Conservation (phyloP, 2,113 vertebrate species). For the Coregonus clupeaformis region DNA sequence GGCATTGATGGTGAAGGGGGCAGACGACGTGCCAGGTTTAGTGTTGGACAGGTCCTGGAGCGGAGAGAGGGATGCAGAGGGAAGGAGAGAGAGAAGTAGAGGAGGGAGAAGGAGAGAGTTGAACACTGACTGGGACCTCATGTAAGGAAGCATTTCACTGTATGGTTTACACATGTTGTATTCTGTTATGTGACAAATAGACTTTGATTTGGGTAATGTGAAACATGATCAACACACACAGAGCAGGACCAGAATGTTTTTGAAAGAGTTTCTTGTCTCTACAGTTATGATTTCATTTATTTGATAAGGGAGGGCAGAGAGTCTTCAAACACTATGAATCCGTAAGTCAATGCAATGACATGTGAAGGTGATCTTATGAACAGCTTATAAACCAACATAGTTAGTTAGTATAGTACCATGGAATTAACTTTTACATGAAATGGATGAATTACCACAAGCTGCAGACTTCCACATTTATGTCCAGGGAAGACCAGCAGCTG, state of each 20-base stretch:
- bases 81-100: conserved; percentile 60
- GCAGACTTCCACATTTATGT: conserved; percentile 90
- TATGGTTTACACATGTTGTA: conserved; percentile 49
- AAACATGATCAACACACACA: neutral
- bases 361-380: too few species aligned
- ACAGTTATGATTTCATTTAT: too few species aligned
- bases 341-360: too few species aligned
- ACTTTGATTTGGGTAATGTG: neutral
- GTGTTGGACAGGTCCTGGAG: conserved; percentile 87
- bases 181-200: too few species aligned
- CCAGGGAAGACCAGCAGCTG: conserved; percentile 89
- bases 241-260: neutral
- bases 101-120: conserved; percentile 51
- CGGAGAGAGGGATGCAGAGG: neutral
- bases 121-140: neutral
- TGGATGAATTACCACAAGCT: conserved; percentile 79
- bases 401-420: conserved; percentile 41
- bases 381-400: too few species aligned
- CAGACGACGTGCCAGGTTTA: conserved; percentile 86
- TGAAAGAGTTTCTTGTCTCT: too few species aligned
- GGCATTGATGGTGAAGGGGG: conserved; percentile 90
- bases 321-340: too few species aligned
- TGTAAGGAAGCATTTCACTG: conserved; percentile 68
- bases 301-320: neutral
- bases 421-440: too few species aligned